Percentiles rank a stretch among this genome's conserved stretches.
phyloP scores from a whole-genome alignment of 2,888 invertebrate species.

The Bedellia somnulentella region DNA sequence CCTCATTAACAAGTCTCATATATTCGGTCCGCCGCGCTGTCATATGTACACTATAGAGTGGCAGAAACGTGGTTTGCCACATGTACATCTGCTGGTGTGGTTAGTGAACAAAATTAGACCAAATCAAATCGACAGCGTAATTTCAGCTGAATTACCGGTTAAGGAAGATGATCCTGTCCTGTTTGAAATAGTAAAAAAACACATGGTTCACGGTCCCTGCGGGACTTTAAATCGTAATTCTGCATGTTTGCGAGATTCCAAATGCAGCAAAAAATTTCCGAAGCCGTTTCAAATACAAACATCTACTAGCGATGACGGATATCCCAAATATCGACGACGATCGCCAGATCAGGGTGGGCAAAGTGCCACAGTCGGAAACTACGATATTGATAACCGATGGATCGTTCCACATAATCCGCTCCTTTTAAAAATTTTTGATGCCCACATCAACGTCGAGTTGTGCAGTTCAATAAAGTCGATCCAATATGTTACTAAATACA shows the following conservation, averaged over 20 bases:
- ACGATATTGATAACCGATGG: slow-evolving; percentile 12
- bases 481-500: slow-evolving; percentile 11
- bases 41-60: slow-evolving; percentile 13
- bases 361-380: not conserved
- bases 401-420: slow-evolving; percentile 12
- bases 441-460: slow-evolving; percentile 12
- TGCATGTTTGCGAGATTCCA: slow-evolving; percentile 14
- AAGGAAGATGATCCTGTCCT: slow-evolving; percentile 11
- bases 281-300: slow-evolving; percentile 13
- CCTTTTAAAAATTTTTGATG: slow-evolving; percentile 10
- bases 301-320: slow-evolving; percentile 14
- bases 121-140: slow-evolving; percentile 12
- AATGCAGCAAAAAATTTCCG: slow-evolving; percentile 15
- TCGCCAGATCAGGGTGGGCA: slow-evolving; percentile 12
- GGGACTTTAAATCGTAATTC: slow-evolving; percentile 10
- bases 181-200: slow-evolving; percentile 11
- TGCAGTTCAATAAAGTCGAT: slow-evolving; percentile 8
- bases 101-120: slow-evolving; percentile 13
- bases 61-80: slow-evolving; percentile 13
- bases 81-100: slow-evolving; percentile 12
- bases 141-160: slow-evolving; percentile 13
- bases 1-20: slow-evolving; percentile 12
- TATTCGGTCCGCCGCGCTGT: slow-evolving; percentile 13
- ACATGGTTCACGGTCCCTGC: slow-evolving; percentile 16
- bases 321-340: slow-evolving; percentile 15